Conservation (phyloP, 2,888 invertebrate species). For the Amiota mariae region DNA sequence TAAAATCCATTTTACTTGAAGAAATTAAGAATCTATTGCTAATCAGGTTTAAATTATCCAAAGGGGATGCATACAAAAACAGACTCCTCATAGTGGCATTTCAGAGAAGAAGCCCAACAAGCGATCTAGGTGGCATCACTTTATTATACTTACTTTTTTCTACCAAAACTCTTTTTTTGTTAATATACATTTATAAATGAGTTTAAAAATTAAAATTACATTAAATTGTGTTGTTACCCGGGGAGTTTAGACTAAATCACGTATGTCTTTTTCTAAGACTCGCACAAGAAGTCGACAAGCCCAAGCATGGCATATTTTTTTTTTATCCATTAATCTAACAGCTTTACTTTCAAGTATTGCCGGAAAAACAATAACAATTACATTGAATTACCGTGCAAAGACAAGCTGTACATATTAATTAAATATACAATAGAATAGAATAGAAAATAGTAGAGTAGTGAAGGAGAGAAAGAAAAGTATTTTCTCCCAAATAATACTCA, state of each 20-base stretch:
- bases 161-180: slow-evolving; percentile 16
- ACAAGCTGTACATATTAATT: slow-evolving; percentile 3
- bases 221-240: slow-evolving; percentile 51
- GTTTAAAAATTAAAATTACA: slow-evolving; percentile 12
- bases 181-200: slow-evolving; percentile 36
- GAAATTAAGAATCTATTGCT: no score
- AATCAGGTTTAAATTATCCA: no score
- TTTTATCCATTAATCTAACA: slow-evolving; percentile 16
- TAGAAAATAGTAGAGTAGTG: no score
- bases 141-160: no score
- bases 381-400: neutral
- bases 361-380: slow-evolving; percentile 12
- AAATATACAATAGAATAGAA: neutral
- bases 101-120: neutral
- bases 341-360: slow-evolving; percentile 1
- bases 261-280: slow-evolving; percentile 50
- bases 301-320: slow-evolving; percentile 45
- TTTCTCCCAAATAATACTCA: neutral
- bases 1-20: no score
- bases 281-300: slow-evolving; percentile 65
- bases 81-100: no score
- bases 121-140: neutral
- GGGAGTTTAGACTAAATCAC: slow-evolving; percentile 61
- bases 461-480: no score
- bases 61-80: no score